Base-by-base conservation (phyloP, 2,113 vertebrate species). In the Cervus canadensis region DNA sequence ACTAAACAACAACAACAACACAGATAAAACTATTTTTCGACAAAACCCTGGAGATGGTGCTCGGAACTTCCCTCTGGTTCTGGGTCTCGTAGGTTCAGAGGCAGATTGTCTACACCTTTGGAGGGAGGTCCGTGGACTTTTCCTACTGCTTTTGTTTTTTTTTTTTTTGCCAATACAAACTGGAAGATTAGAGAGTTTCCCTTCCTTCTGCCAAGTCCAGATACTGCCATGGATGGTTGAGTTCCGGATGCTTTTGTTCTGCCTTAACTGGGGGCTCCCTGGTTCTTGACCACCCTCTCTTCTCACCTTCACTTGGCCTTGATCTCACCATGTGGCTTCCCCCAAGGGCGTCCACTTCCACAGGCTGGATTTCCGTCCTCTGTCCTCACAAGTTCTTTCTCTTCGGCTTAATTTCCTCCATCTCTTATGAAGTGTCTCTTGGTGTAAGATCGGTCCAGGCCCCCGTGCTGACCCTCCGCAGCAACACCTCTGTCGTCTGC, bases 261-360 rank as follows among this genome's bases (percentile, higher is more conserved):
- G 30, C 8, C 36, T 78, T 45, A 26, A 19, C 0, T 1, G 13
- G 40, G 74, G 40, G 67, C 36, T 11, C 5, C 48, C 12, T 2
- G 6, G 21, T 67, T 59, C 40, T 26, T 1, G 36, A 33, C 1
- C 5, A 3, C 12, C 8, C 82, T 7, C 1, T 0, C 28, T 48
- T 45, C 19, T 7, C 11, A 6, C 7, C 14, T 1, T 1, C 2
- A 23, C 25, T 9, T 6, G 36, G 15, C 1, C 7, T 15, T 21
- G 30, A 2, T 12, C 40, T 4, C 0, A 1, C 9, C 23, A 2
- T 0, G 33, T 7, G 6, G 48, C 26, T 16, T 5, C 13, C 45
- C 16, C 6, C 2, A 0, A 7, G 4, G 16, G 1, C 1, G 7
- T 6, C 56, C 17, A 1, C 2, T 0, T 2, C 12, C 57, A 33